phyloP scores from a whole-genome alignment of 2,888 invertebrate genomes.

The Odontocolon sp. region DNA sequence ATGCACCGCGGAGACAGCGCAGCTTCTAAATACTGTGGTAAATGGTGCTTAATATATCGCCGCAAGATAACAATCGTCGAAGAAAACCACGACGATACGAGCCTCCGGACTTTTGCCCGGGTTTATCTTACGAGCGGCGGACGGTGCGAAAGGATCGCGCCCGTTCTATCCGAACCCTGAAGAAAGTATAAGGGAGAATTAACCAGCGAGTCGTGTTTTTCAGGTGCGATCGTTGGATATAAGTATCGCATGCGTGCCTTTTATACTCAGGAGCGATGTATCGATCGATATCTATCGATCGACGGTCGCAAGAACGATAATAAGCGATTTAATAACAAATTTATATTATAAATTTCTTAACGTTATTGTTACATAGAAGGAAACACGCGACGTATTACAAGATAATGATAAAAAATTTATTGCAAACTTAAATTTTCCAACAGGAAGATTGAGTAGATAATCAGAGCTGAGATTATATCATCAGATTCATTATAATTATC shows the following conservation, averaged over 20 bases:
- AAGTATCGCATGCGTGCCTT: too few species aligned
- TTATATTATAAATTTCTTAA: too few species aligned
- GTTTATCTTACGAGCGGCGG: conserved; percentile 40
- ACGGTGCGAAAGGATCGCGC: conserved; percentile 42
- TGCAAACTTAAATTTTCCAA: too few species aligned
- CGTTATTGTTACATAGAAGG: too few species aligned
- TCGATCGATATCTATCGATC: conserved; percentile 54
- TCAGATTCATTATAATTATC: too few species aligned
- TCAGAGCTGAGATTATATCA: too few species aligned
- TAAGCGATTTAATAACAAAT: too few species aligned
- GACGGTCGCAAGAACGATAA: conserved; percentile 37
- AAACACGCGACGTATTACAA: too few species aligned
- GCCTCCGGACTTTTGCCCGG: conserved; percentile 58
- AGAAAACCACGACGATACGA: conserved; percentile 54
- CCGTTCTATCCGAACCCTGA: conserved; percentile 12
- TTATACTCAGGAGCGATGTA: conserved; percentile 14
- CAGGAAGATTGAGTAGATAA: too few species aligned
- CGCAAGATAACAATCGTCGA: conserved; percentile 75
- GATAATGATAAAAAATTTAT: too few species aligned
- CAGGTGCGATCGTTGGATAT: conserved; percentile 25
- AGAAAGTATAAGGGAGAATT: conserved; percentile 50
- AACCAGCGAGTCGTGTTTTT: conserved; percentile 52
- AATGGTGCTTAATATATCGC: conserved; percentile 78
- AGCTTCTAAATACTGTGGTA: conserved; percentile 77
- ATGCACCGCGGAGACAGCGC: conserved; percentile 49